A percentile compares a stretch with the other conserved stretches of the same genome.
phyloP scores from a whole-genome alignment of 2,888 invertebrate genomes.

The Fragum whitleyi region DNA sequence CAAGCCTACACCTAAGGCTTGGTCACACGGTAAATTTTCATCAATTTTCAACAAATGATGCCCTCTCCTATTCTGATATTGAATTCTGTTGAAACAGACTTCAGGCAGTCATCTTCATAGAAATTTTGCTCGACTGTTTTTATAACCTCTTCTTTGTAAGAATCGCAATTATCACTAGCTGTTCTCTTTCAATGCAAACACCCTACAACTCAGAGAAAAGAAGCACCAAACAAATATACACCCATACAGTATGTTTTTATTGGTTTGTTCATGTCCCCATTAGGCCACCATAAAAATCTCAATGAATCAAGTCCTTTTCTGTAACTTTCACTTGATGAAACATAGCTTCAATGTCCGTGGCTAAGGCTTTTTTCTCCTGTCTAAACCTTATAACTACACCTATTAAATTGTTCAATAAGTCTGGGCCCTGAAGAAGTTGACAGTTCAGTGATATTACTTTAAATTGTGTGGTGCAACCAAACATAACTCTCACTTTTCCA shows the following conservation, averaged over 20 bases:
- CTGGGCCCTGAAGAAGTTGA: conserved; percentile 61
- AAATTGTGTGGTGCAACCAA: conserved; percentile 55
- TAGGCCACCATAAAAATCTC: conserved; percentile 63
- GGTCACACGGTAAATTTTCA: conserved; percentile 25
- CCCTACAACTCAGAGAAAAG: conserved; percentile 41
- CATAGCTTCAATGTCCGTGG: conserved; percentile 60
- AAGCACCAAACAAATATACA: conserved; percentile 39
- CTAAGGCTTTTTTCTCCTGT: conserved; percentile 50
- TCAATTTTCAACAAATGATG: conserved; percentile 33
- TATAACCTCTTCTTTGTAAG: conserved; percentile 30
- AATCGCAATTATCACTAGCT: conserved; percentile 23
- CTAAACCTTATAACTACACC: conserved; percentile 61
- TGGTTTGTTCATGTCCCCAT: conserved; percentile 32
- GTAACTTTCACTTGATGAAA: conserved; percentile 57
- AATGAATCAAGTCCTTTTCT: conserved; percentile 41
- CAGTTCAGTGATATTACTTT: conserved; percentile 58
- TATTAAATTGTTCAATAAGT: conserved; percentile 61
- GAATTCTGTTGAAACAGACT: conserved; percentile 31
- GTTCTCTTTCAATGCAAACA: conserved; percentile 32
- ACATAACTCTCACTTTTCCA: conserved; percentile 48
- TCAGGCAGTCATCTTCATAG: conserved; percentile 54
- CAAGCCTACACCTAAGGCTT: conserved; percentile 33
- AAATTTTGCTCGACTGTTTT: conserved; percentile 43
- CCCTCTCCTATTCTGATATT: too few species aligned
- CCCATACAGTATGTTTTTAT: conserved; percentile 35